These are phyloP conservation scores for Hermaeophaga mercurialis DNA, from an alignment of 2,888 invertebrate genomes.

Conservation along the genomic window DNA sequence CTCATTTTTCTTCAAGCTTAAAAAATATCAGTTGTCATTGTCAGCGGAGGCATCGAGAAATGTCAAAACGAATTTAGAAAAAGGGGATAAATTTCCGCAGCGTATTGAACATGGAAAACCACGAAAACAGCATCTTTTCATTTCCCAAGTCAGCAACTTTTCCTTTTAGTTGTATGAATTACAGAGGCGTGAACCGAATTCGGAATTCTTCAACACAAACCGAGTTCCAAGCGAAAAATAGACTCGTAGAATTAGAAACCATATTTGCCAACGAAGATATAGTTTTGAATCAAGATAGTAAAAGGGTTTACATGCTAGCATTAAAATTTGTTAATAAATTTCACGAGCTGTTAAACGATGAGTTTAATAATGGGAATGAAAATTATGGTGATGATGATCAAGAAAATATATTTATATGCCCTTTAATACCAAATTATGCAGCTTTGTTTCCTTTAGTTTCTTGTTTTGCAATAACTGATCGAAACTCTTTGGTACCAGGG, in stretches of 20 bases:
- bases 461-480: not conserved
- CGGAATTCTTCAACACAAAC: constrained; percentile 13
- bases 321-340: constrained; percentile 35
- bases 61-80: not conserved
- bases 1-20: too few species aligned
- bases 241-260: not conserved
- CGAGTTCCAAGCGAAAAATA: not conserved
- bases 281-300: constrained; percentile 23
- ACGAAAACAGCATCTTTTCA: not conserved
- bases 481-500: not conserved
- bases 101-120: constrained; percentile 10
- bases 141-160: constrained; percentile 3
- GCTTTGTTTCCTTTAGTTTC: constrained; percentile 1
- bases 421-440: constrained; percentile 36
- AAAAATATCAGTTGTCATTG: too few species aligned
- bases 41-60: too few species aligned
- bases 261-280: constrained; percentile 16
- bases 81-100: constrained; percentile 13
- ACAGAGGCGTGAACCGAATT: not conserved
- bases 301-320: constrained; percentile 22
- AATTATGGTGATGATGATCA: constrained; percentile 10
- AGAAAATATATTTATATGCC: constrained; percentile 29
- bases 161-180: constrained; percentile 5
- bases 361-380: constrained; percentile 16
- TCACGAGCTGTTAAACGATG: constrained; percentile 33